phyloP scores from a whole-genome alignment of 2,888 invertebrate species.

The Ectemnius continuus region DNA sequence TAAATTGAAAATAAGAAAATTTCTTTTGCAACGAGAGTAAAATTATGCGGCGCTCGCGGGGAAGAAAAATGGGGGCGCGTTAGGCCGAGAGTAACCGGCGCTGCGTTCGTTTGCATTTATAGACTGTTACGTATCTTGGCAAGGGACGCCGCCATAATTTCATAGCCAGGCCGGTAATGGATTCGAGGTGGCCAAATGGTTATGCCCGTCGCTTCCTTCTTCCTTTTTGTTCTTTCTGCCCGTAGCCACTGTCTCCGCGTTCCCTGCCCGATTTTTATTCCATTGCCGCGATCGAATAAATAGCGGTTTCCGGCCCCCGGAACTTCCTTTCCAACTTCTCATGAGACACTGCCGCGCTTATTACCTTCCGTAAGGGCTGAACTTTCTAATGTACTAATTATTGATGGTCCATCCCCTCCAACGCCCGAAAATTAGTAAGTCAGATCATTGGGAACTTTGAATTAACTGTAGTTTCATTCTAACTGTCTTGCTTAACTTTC shows the following conservation, averaged over 20 bases:
- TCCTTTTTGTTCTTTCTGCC: slow-evolving; percentile 2
- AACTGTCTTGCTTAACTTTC: no score
- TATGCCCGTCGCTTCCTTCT: slow-evolving; percentile 41
- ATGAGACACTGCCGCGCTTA: slow-evolving; percentile 35
- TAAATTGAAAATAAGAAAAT: background rate
- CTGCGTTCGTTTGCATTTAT: slow-evolving; percentile 54
- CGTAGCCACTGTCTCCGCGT: background rate
- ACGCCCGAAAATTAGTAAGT: no score
- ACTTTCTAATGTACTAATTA: no score
- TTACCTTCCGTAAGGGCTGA: no score
- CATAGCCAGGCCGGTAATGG: slow-evolving; percentile 58
- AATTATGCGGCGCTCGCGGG: background rate
- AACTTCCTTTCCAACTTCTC: slow-evolving; percentile 38
- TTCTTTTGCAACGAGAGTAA: slow-evolving; percentile 14
- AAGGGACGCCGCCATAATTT: slow-evolving; percentile 56
- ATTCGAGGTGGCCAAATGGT: slow-evolving; percentile 62
- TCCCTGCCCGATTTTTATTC: slow-evolving; percentile 8
- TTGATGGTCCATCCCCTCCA: no score
- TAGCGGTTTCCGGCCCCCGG: slow-evolving; percentile 56
- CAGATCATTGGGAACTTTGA: no score
- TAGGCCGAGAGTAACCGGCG: slow-evolving; percentile 38
- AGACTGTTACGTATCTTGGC: slow-evolving; percentile 47
- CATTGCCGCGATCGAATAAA: slow-evolving; percentile 42
- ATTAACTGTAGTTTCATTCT: no score
- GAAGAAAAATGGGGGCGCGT: slow-evolving; percentile 28